phyloP scores from a whole-genome alignment of 92 coral and sea anemone genomes.

The Muricea muricata region DNA sequence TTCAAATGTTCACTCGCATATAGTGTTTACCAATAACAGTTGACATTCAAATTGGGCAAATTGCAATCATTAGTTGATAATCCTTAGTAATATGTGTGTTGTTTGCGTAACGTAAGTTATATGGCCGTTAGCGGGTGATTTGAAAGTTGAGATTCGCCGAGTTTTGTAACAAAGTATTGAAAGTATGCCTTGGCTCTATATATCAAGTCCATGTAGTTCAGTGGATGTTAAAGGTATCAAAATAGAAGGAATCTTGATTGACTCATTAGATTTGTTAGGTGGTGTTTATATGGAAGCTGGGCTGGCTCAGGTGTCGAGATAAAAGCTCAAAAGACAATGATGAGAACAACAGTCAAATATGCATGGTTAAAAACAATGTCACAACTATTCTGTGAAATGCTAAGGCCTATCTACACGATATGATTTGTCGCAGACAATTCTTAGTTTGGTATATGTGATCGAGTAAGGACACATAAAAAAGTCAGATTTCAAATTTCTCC shows the following conservation, averaged over 20 bases:
- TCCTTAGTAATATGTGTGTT: not conserved
- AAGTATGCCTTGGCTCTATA: constrained; percentile 1
- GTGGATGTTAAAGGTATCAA: not conserved
- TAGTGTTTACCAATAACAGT: not conserved
- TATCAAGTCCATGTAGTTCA: not conserved
- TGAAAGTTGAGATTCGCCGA: not conserved
- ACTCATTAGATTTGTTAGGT: no score
- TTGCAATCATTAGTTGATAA: not conserved
- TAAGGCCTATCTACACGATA: no score
- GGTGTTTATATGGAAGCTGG: no score
- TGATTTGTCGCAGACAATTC: no score
- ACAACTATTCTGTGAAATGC: no score
- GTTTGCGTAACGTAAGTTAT: not conserved
- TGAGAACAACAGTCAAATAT: no score
- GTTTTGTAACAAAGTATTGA: not conserved
- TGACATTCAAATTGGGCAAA: constrained; percentile 7
- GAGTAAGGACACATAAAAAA: no score
- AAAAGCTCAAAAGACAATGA: no score
- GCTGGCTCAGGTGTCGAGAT: no score
- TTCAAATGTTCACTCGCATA: not conserved
- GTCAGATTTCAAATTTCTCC: no score
- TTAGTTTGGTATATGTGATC: no score
- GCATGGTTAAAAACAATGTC: no score
- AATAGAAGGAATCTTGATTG: not conserved
- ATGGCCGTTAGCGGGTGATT: not conserved